Percentiles rank a stretch among this genome's conserved stretches.
Conservation (phyloP, 2,113 vertebrate genomes). For the Alouatta palliata region DNA sequence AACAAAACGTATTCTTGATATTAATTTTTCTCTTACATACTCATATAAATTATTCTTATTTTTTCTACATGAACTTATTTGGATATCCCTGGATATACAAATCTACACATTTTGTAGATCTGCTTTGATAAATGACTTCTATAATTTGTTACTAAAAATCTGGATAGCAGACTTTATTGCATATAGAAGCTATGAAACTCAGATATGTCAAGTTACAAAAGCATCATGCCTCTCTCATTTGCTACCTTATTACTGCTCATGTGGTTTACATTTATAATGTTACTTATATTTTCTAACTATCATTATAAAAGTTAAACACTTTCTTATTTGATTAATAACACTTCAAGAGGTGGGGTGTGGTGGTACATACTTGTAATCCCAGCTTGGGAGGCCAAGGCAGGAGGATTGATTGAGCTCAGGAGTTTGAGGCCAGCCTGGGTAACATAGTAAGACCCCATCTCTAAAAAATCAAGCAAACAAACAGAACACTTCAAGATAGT, state of each 20-base stretch:
- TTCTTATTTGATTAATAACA: slow-evolving; percentile 18
- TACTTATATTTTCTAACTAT: not conserved
- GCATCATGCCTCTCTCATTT: not conserved
- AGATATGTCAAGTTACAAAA: not conserved
- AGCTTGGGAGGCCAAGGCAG: not conserved
- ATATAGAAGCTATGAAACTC: not conserved
- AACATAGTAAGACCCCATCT: not conserved
- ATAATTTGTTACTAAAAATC: not conserved
- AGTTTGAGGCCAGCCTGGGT: not conserved
- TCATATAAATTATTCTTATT: not conserved
- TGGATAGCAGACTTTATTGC: not conserved
- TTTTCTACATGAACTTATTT: slow-evolving; percentile 3
- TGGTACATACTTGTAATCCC: not conserved
- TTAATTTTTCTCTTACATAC: not conserved
- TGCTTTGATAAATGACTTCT: not conserved
- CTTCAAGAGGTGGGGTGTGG: not conserved
- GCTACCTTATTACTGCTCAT: not conserved
- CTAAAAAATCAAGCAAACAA: not conserved
- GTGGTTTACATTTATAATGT: not conserved
- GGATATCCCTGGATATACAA: not conserved
- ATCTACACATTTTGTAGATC: not conserved
- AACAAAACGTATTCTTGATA: not conserved
- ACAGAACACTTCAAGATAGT: not conserved
- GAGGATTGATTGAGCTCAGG: not conserved
- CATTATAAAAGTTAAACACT: not conserved